phyloP scores from a whole-genome alignment of 2,888 invertebrate species.

The Ormia ochracea region DNA sequence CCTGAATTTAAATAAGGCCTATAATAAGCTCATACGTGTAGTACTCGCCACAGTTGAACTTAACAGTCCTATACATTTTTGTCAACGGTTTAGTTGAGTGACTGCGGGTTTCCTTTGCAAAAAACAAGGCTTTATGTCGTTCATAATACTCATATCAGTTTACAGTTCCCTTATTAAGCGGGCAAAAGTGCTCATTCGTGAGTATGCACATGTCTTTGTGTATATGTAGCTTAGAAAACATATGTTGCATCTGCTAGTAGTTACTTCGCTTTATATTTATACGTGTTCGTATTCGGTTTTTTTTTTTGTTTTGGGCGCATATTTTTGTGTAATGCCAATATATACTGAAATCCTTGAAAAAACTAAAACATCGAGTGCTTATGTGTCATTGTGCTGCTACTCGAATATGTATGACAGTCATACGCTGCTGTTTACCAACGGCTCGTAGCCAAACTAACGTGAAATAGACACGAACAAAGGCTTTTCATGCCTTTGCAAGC shows the following conservation, averaged over 20 bases:
- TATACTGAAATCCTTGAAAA: background rate
- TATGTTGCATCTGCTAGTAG: constrained; percentile 51
- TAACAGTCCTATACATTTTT: background rate
- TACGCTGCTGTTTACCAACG: constrained; percentile 45
- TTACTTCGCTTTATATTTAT: constrained; percentile 20
- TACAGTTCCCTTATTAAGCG: background rate
- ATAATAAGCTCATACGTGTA: too few relatives aligned
- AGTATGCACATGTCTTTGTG: background rate
- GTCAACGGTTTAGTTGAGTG: background rate
- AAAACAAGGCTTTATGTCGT: background rate
- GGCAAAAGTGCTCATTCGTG: background rate
- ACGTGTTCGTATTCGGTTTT: background rate
- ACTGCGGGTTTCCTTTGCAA: background rate
- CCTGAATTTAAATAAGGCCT: background rate
- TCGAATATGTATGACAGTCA: constrained; percentile 29
- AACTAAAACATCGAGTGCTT: background rate
- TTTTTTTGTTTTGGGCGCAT: constrained; percentile 27
- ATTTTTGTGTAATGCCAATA: constrained; percentile 29
- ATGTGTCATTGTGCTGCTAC: background rate
- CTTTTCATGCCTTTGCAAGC: constrained; percentile 65
- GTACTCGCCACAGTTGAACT: background rate
- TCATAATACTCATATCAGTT: background rate
- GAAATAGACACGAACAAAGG: constrained; percentile 66
- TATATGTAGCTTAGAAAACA: constrained; percentile 14
- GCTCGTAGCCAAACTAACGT: constrained; percentile 66